These are phyloP conservation scores for Iguana delicatissima DNA, from an alignment of 2,797 vertebrate species.

Conservation along the genomic window DNA sequence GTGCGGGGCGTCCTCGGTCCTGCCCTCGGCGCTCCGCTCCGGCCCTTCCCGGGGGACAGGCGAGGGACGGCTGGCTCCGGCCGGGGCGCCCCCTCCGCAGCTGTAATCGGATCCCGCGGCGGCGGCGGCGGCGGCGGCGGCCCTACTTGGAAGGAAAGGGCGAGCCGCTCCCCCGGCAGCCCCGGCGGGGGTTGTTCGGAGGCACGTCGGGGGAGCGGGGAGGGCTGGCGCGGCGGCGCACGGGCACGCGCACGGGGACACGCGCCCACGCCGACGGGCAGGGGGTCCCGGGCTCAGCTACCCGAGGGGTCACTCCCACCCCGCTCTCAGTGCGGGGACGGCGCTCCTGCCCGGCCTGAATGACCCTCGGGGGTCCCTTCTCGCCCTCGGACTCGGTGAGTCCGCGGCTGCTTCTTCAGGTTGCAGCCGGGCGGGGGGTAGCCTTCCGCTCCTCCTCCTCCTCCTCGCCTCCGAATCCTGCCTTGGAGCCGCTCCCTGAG, in stretches of 20 bases:
- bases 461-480: no score
- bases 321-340: no score
- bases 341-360: neutral
- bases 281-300: no score
- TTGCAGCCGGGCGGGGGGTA: no score
- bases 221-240: no score
- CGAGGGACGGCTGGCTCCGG: neutral
- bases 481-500: no score
- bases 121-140: neutral
- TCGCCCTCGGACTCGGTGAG: no score
- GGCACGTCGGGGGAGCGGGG: neutral
- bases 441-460: no score
- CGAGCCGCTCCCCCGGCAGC: neutral
- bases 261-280: no score
- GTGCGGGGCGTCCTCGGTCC: neutral
- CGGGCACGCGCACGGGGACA: no score
- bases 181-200: neutral
- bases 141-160: neutral
- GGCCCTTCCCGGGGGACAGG: neutral
- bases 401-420: no score
- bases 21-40: neutral
- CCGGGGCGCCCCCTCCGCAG: neutral
- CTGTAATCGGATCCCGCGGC: neutral
- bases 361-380: neutral
- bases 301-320: neutral